phyloP scores from a whole-genome alignment of 2,797 vertebrate genomes.

The Pipistrellus pipistrellus region DNA sequence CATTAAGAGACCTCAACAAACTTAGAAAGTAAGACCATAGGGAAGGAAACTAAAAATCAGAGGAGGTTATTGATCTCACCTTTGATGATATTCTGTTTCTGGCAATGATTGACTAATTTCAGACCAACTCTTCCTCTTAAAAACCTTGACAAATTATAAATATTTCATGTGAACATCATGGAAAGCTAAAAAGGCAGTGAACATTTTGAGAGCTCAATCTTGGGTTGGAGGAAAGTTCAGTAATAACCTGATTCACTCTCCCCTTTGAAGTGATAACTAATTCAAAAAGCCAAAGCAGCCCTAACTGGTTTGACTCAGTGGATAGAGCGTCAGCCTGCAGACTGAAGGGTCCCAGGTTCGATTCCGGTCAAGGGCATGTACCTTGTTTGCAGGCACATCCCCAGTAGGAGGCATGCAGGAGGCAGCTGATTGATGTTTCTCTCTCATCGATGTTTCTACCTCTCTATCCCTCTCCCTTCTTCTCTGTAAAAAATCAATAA shows the following conservation, averaged over 20 bases:
- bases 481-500: too few relatives aligned
- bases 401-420: too few relatives aligned
- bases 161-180: background rate
- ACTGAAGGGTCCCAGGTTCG: too few relatives aligned
- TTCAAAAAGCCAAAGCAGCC: background rate
- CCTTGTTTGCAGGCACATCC: too few relatives aligned
- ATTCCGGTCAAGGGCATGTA: too few relatives aligned
- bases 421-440: too few relatives aligned
- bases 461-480: too few relatives aligned
- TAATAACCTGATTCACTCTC: background rate
- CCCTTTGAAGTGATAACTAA: background rate
- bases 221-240: background rate
- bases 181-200: background rate
- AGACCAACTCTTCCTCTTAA: background rate
- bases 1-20: background rate
- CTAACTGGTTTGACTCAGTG: too few relatives aligned
- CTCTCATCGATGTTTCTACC: too few relatives aligned
- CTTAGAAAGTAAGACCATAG: background rate
- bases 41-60: background rate
- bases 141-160: background rate
- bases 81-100: background rate
- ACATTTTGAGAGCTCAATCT: accelerated
- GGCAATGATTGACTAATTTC: background rate
- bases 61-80: background rate
- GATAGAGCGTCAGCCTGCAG: too few relatives aligned